Percentiles rank a stretch among this genome's conserved stretches.
Evolutionary conservation across 2,113 vertebrate genomes (phyloP).

Genomic region (Brienomyrus brachyistius): DNA sequence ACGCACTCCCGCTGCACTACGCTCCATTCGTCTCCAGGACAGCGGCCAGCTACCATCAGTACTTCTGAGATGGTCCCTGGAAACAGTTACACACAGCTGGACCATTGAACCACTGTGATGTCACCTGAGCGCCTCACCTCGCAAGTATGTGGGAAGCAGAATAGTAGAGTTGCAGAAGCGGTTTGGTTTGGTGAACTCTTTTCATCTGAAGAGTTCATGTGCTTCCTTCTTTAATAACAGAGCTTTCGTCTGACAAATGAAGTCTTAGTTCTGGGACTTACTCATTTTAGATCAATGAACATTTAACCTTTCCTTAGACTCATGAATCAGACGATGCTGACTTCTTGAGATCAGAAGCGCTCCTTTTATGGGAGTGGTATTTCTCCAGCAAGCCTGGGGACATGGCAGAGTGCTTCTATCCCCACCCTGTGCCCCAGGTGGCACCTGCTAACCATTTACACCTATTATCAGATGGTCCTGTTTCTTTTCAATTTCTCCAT

Average conservation of each 20-base stretch:
- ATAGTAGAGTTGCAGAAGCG: not conserved
- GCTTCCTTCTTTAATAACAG: not conserved
- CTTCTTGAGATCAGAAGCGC: not conserved
- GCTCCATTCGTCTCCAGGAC: not conserved
- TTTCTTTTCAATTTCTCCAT: not conserved
- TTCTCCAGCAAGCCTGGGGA: not conserved
- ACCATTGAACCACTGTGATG: not conserved
- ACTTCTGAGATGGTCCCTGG: not conserved
- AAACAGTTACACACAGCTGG: not conserved
- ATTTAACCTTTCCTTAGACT: conserved; percentile 7
- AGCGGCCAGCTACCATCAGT: too few species aligned
- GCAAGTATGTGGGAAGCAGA: not conserved
- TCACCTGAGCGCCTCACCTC: not conserved
- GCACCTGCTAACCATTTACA: not conserved
- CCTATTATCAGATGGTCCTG: not conserved
- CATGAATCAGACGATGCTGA: not conserved
- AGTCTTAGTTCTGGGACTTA: conserved; percentile 2
- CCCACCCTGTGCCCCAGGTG: not conserved
- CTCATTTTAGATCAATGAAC: not conserved
- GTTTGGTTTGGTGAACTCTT: not conserved
- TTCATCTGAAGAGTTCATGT: not conserved
- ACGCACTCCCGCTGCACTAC: not conserved
- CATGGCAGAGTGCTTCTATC: not conserved
- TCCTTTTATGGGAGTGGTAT: not conserved
- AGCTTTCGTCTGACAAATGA: not conserved